A percentile compares a stretch with the other conserved stretches of the same genome.
phyloP scores from a whole-genome alignment of 2,113 vertebrate genomes.

The Macquaria ambigua region DNA sequence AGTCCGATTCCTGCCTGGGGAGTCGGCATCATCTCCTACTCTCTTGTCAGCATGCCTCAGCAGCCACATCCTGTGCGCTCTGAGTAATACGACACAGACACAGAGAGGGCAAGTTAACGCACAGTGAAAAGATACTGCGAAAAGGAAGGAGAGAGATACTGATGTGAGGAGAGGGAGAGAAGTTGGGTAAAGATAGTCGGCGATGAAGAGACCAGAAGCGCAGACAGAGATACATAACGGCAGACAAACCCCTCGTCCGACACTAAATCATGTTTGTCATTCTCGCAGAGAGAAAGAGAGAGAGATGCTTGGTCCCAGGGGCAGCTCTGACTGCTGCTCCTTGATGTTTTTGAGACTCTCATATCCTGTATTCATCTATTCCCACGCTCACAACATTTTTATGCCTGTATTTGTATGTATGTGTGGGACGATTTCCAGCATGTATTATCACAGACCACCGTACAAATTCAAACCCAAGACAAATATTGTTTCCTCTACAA shows the following conservation, averaged over 20 bases:
- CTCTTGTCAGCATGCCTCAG: conserved; percentile 61
- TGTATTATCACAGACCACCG: neutral
- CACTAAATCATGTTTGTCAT: conserved; percentile 69
- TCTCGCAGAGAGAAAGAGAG: conserved; percentile 9
- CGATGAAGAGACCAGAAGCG: conserved; percentile 47
- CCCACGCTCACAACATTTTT: conserved; percentile 12
- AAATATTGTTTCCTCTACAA: neutral
- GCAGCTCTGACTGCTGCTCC: conserved; percentile 31
- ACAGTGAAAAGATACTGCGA: conserved; percentile 44
- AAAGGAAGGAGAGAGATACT: conserved; percentile 37
- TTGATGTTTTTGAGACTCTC: conserved; percentile 43
- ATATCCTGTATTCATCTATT: conserved; percentile 23
- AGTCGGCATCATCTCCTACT: conserved; percentile 57
- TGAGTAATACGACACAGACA: conserved; percentile 58
- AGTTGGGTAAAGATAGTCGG: conserved; percentile 46
- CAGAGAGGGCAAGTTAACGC: conserved; percentile 48
- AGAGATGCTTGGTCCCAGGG: conserved; percentile 26
- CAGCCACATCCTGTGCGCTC: conserved; percentile 40
- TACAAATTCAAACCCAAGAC: neutral
- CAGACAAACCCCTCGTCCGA: conserved; percentile 59
- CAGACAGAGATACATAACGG: conserved; percentile 37
- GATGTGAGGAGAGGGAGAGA: conserved; percentile 50
- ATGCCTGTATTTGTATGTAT: neutral
- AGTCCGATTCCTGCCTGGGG: conserved; percentile 52
- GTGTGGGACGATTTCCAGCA: neutral